Conservation (phyloP, 2,888 invertebrate genomes). For the Leptothorax acervorum region DNA sequence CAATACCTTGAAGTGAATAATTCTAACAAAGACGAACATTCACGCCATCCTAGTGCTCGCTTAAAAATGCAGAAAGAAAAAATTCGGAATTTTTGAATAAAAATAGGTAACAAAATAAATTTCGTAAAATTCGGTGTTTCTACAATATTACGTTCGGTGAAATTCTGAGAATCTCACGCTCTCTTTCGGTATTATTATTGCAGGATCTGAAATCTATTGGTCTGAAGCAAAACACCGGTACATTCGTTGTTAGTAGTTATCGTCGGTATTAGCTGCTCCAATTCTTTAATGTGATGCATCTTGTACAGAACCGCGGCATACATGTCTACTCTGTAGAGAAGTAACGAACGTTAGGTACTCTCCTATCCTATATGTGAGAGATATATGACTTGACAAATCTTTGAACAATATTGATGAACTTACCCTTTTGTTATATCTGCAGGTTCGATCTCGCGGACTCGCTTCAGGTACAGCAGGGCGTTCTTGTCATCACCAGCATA, state of each 20-base stretch:
- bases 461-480: conserved; percentile 87
- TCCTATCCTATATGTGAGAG: too few relatives aligned
- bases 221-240: not conserved
- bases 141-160: not conserved
- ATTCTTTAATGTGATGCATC: too few relatives aligned
- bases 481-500: conserved; percentile 90
- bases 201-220: not conserved
- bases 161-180: not conserved
- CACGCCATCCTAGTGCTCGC: not conserved
- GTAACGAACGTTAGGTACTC: too few relatives aligned
- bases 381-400: too few relatives aligned
- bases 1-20: not conserved
- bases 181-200: not conserved
- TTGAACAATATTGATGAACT: not conserved
- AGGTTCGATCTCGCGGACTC: conserved; percentile 84
- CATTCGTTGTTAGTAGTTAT: too few relatives aligned
- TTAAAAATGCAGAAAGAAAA: conserved; percentile 5
- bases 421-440: conserved; percentile 83
- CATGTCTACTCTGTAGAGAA: too few relatives aligned
- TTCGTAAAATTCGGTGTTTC: not conserved
- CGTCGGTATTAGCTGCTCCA: too few relatives aligned
- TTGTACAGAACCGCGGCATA: too few relatives aligned
- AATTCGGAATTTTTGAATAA: not conserved
- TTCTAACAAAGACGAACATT: not conserved
- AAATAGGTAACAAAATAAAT: not conserved